phyloP scores from a whole-genome alignment of 2,113 vertebrate species.

The Myrmecophaga tridactyla region DNA sequence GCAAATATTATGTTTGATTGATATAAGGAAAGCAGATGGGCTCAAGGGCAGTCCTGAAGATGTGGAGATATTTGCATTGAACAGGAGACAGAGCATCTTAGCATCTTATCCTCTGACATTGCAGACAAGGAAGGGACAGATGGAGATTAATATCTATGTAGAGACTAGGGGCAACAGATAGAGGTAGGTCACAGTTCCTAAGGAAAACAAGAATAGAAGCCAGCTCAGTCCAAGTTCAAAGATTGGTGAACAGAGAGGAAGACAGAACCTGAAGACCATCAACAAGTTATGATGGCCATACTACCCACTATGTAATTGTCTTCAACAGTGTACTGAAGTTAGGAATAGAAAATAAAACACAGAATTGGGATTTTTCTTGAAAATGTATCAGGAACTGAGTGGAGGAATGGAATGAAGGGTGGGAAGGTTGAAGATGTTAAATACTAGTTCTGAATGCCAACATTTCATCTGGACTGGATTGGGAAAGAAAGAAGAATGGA shows the following conservation, averaged over 20 bases:
- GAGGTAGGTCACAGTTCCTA: neutral
- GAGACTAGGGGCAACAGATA: neutral
- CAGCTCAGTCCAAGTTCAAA: neutral
- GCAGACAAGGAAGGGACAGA: neutral
- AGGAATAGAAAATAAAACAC: neutral
- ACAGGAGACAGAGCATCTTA: neutral
- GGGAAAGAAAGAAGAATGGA: neutral
- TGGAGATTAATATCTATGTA: neutral
- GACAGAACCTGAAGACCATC: neutral
- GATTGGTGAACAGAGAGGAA: neutral
- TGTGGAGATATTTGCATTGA: neutral
- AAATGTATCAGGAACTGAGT: neutral
- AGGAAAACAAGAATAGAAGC: neutral
- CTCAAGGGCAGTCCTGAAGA: neutral
- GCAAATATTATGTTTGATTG: conserved; percentile 44
- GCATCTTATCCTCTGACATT: neutral
- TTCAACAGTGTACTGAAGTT: neutral
- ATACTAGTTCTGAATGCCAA: neutral
- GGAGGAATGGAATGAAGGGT: neutral
- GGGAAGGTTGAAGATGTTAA: neutral
- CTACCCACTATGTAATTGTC: neutral
- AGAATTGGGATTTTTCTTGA: neutral
- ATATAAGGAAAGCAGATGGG: conserved; percentile 21
- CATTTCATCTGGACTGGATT: neutral
- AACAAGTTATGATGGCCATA: neutral